Evolutionary conservation across 1,140 invertebrate species (phyloP).

Genomic region (Heliothis virescens): DNA sequence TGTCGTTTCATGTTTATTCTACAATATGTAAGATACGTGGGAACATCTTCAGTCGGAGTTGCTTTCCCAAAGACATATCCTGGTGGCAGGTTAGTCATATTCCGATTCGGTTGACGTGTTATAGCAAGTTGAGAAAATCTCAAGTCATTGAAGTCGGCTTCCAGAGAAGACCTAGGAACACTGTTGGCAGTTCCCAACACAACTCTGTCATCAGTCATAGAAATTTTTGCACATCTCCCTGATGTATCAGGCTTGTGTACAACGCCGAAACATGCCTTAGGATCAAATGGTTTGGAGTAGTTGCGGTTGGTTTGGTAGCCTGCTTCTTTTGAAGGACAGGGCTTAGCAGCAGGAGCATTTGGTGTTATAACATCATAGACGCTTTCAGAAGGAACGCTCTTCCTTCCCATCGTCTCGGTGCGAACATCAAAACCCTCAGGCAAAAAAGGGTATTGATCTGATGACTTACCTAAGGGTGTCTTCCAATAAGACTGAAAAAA

Average conservation of each 20-base stretch:
- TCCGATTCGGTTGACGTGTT: slow-evolving; percentile 68
- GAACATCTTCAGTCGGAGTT: slow-evolving; percentile 36
- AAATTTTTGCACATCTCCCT: slow-evolving; percentile 67
- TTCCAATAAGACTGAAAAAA: slow-evolving; percentile 79
- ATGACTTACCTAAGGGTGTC: slow-evolving; percentile 67
- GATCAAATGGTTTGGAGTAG: slow-evolving; percentile 62
- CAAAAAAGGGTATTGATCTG: slow-evolving; percentile 71
- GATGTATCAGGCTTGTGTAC: slow-evolving; percentile 60
- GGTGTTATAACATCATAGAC: slow-evolving; percentile 59
- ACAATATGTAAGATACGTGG: slow-evolving; percentile 60
- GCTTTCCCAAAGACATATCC: slow-evolving; percentile 71
- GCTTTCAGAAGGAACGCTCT: slow-evolving; percentile 55
- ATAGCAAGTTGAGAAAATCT: slow-evolving; percentile 61
- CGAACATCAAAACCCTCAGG: slow-evolving; percentile 70
- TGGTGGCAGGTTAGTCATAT: slow-evolving; percentile 68
- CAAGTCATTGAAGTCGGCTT: slow-evolving; percentile 63
- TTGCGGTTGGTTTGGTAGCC: slow-evolving; percentile 67
- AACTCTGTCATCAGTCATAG: slow-evolving; percentile 64
- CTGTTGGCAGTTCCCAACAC: slow-evolving; percentile 51
- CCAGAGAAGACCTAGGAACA: slow-evolving; percentile 54
- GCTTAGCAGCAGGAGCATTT: slow-evolving; percentile 65
- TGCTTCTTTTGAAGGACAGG: slow-evolving; percentile 67
- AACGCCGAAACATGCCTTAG: slow-evolving; percentile 65
- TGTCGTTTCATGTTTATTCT: slow-evolving; percentile 66
- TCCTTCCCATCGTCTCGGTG: slow-evolving; percentile 71